Base-by-base conservation (phyloP, 1,140 invertebrate species). In the Coelopa frigida region DNA sequence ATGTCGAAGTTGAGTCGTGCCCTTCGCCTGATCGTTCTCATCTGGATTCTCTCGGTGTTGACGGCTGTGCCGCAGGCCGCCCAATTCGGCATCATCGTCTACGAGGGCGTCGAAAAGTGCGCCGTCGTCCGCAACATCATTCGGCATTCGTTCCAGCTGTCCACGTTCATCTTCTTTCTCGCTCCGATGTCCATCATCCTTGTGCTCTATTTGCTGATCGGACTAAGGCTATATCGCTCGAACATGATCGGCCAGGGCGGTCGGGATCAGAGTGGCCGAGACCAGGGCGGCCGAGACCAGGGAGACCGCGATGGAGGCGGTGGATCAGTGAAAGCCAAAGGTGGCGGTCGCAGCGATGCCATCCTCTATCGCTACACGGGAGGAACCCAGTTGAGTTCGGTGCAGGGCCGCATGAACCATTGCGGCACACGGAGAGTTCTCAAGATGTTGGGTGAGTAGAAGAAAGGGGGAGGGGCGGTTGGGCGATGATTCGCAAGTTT, bases 21-120 rank as follows among this genome's bases (percentile, higher is more conserved):
- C 0, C 74, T 87, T 2, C 78, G 81, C 48, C 80, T 81, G 48
- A 81, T 87, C 11, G 66, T 86, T 6, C 73, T 70, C 2, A 80
- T 87, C 55, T 89, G 85, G 85, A 44, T 84, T 4, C 53, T 83
- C 41, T 82, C 84, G 2, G 68, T 87, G 12, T 72, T 81, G 27
- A 78, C 84, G 11, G 92, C 92, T 3, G 72, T 92, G 32, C 92
- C 92, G 0, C 82, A 85, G 61, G 84, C 83, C 0, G 78, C 84
- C 26, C 83, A 85, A 52, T 85, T 86, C 48, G 83, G 84, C 1
- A 70, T 85, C 11, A 73, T 87, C 18, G 72, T 79, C n/a, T 70
- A 71, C 18, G 57, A 53, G 4, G 56, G 58, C 0, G 53, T 59
- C 10, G 76, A 72, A 37, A 73, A 70, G 18, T 82, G 80, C 50